Percentiles rank a stretch among this genome's conserved stretches.
These are phyloP conservation scores for Bradysia coprophila DNA, from an alignment of 1,140 invertebrate species.

Conservation along the genomic window DNA sequence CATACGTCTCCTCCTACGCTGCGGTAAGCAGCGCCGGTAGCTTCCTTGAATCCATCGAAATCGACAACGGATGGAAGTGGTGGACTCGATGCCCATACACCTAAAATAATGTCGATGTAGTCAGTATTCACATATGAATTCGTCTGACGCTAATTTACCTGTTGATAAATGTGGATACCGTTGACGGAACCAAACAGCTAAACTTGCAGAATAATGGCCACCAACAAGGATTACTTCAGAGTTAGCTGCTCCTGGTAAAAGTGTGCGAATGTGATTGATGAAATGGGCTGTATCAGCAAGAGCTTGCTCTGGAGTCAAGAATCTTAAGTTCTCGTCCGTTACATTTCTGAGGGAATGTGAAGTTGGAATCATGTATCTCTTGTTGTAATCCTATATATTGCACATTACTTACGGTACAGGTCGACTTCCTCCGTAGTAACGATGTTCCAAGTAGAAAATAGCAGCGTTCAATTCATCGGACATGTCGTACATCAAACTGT, in stretches of 20 bases:
- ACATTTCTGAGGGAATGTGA: conserved; percentile 12
- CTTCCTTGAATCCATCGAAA: conserved; percentile 28
- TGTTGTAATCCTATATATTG: background rate
- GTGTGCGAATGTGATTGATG: conserved; percentile 23
- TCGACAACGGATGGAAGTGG: conserved; percentile 51
- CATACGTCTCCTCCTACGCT: conserved; percentile 25
- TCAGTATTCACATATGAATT: too few species aligned
- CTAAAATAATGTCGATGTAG: too few species aligned
- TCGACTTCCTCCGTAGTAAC: conserved; percentile 52
- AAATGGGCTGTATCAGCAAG: conserved; percentile 59
- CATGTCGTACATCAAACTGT: conserved; percentile 25
- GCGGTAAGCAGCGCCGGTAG: conserved; percentile 9
- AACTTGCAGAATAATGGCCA: conserved; percentile 54
- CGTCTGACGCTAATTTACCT: too few species aligned
- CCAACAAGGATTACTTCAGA: conserved; percentile 20
- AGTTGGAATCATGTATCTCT: background rate
- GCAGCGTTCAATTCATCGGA: conserved; percentile 33
- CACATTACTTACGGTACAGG: conserved; percentile 30
- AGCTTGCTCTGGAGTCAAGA: conserved; percentile 54
- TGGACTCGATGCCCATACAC: conserved; percentile 54
- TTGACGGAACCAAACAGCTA: conserved; percentile 56
- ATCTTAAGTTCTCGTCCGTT: conserved; percentile 41
- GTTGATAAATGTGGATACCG: conserved; percentile 55
- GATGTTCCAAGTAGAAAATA: conserved; percentile 44
- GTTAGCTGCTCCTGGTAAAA: conserved; percentile 5